Percentiles rank a stretch among this genome's conserved stretches.
Conservation (phyloP, 2,888 invertebrate species). For the Apocheima hispidaria region DNA sequence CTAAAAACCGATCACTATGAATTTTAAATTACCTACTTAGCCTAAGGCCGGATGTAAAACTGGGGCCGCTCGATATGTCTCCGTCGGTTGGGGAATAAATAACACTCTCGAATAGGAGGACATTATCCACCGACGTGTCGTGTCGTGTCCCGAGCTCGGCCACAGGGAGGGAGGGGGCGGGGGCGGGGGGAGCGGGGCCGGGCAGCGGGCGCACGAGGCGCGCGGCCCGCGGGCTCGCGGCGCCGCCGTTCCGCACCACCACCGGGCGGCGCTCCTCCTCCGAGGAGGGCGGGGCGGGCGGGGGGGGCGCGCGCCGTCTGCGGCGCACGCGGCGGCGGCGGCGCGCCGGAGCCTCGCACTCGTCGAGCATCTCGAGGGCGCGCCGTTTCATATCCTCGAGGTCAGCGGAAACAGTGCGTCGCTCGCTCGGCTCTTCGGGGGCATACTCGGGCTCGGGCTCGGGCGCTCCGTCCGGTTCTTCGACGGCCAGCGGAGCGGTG, state of each 20-base stretch:
- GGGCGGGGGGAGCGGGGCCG: not conserved
- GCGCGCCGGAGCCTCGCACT: slow-evolving; percentile 15
- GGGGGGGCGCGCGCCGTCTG: slow-evolving; percentile 12
- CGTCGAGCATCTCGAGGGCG: slow-evolving; percentile 46
- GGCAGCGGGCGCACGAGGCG: slow-evolving; percentile 11
- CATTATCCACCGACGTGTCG: not conserved
- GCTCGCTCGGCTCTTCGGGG: not conserved
- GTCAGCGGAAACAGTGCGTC: slow-evolving; percentile 17
- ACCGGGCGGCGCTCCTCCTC: not conserved
- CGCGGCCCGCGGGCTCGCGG: not conserved
- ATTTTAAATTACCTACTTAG: too few relatives aligned
- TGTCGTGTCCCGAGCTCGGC: too few relatives aligned
- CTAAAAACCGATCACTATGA: too few relatives aligned
- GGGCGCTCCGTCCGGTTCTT: not conserved
- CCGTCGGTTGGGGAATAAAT: too few relatives aligned
- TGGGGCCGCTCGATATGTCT: too few relatives aligned
- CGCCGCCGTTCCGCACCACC: slow-evolving; percentile 2
- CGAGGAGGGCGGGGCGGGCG: slow-evolving; percentile 7
- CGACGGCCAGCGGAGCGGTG: slow-evolving; percentile 1
- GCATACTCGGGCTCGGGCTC: slow-evolving; percentile 7
- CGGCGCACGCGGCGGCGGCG: slow-evolving; percentile 22
- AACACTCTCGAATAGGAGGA: not conserved
- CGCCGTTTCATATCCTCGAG: slow-evolving; percentile 47
- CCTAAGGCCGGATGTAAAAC: too few relatives aligned
- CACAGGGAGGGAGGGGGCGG: not conserved